Evolutionary conservation across 2,113 vertebrate genomes (phyloP).

Genomic region (Pionites leucogaster): DNA sequence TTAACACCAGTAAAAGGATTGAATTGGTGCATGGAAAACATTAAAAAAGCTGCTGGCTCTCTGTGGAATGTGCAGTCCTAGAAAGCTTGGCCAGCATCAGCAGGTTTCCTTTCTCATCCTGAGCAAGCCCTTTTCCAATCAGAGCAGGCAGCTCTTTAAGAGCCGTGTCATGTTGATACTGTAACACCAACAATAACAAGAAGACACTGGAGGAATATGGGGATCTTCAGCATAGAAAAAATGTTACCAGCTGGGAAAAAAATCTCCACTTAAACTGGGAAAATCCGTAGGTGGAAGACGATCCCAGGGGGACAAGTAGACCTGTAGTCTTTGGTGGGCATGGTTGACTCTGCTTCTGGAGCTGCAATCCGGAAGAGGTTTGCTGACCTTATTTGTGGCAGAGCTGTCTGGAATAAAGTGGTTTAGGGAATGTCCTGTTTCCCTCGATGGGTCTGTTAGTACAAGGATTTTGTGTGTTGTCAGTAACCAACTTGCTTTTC

Average conservation of each 20-base stretch:
- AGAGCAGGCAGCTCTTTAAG: constrained; percentile 26
- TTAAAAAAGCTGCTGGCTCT: neutral
- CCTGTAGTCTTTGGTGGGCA: neutral
- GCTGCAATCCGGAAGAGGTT: neutral
- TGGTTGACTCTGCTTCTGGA: neutral
- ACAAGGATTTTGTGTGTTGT: neutral
- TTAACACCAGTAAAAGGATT: neutral
- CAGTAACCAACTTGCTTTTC: neutral
- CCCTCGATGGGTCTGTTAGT: neutral
- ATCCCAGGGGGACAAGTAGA: neutral
- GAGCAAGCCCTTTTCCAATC: neutral
- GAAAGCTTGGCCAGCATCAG: constrained; percentile 33
- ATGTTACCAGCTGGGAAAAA: neutral
- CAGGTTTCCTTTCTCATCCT: neutral
- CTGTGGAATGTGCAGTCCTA: constrained; percentile 31
- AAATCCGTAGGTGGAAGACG: neutral
- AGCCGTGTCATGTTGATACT: neutral
- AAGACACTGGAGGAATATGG: neutral
- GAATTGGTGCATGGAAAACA: neutral
- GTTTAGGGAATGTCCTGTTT: neutral
- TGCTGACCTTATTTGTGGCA: neutral
- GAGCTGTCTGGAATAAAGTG: neutral
- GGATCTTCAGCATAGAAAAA: constrained; percentile 6
- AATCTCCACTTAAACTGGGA: neutral
- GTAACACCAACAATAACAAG: neutral